Percentiles rank a stretch among this genome's conserved stretches.
phyloP scores from a whole-genome alignment of 2,888 invertebrate species.

The Diogma glabrata region DNA sequence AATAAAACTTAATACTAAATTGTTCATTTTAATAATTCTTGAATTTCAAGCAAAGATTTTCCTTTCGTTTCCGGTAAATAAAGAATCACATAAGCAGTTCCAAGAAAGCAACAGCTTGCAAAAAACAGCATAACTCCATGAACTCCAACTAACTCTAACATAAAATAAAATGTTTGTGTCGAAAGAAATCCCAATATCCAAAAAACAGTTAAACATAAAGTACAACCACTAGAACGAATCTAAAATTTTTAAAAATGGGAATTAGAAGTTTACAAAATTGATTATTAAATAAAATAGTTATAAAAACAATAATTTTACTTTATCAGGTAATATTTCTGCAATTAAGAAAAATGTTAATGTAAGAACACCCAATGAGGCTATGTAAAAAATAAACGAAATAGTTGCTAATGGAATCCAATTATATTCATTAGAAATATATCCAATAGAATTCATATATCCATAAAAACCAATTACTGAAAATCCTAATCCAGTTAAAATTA shows the following conservation, averaged over 20 bases:
- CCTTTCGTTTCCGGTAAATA: conserved; percentile 34
- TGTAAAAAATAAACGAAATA: too few relatives aligned
- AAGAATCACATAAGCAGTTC: conserved; percentile 26
- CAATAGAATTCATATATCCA: too few relatives aligned
- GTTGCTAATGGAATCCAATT: too few relatives aligned
- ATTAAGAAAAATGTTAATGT: too few relatives aligned
- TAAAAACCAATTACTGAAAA: conserved; percentile 27
- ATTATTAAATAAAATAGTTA: neutral
- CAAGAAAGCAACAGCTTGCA: conserved; percentile 24
- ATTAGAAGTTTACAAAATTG: neutral
- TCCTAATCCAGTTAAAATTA: conserved; percentile 24
- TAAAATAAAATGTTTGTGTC: conserved; percentile 26
- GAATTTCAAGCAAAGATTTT: conserved; percentile 28
- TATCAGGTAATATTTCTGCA: too few relatives aligned
- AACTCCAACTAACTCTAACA: conserved; percentile 26
- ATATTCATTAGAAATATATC: too few relatives aligned
- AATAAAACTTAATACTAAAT: too few relatives aligned
- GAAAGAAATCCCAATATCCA: neutral
- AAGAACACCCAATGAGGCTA: too few relatives aligned
- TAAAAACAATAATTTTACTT: too few relatives aligned
- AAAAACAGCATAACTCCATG: conserved; percentile 30
- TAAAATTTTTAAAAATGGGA: neutral
- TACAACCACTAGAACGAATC: neutral
- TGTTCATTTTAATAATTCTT: neutral
- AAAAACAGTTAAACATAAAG: neutral